Conservation (phyloP, 2,888 invertebrate species). For the Muschampia plurimacula region DNA sequence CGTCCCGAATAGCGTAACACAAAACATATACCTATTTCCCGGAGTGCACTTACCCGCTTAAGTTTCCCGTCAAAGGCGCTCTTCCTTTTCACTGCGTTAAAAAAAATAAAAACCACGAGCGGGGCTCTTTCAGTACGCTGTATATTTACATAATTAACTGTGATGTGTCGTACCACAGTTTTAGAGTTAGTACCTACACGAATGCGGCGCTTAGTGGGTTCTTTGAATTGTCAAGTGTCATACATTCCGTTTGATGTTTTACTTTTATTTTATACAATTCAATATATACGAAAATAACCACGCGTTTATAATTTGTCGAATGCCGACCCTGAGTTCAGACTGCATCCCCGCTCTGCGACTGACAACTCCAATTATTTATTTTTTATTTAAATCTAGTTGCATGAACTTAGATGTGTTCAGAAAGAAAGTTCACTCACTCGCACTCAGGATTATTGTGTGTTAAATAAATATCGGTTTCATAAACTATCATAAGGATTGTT, state of each 20-base stretch:
- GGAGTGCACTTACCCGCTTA: slow-evolving; percentile 62
- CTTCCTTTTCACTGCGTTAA: slow-evolving; percentile 79
- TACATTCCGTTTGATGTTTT: slow-evolving; percentile 60
- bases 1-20: slow-evolving; percentile 46
- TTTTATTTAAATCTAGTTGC: slow-evolving; percentile 26
- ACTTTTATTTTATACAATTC: slow-evolving; percentile 34
- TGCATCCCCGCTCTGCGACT: neutral
- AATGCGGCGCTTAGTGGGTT: slow-evolving; percentile 57
- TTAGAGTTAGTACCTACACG: slow-evolving; percentile 55
- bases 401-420: neutral
- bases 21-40: slow-evolving; percentile 65
- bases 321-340: neutral
- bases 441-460: no score
- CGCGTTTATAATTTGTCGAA: slow-evolving; percentile 26
- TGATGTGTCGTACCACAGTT: slow-evolving; percentile 61
- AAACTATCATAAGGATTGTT: neutral
- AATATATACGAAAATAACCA: slow-evolving; percentile 37
- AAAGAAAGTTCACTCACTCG: neutral
- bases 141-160: slow-evolving; percentile 73
- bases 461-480: no score
- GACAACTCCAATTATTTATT: slow-evolving; percentile 28
- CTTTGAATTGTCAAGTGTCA: slow-evolving; percentile 74
- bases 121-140: slow-evolving; percentile 52
- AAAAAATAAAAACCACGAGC: slow-evolving; percentile 59
- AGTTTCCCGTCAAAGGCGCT: slow-evolving; percentile 75